phyloP scores from a whole-genome alignment of 2,113 vertebrate species.

The Sisor rabdophorus region DNA sequence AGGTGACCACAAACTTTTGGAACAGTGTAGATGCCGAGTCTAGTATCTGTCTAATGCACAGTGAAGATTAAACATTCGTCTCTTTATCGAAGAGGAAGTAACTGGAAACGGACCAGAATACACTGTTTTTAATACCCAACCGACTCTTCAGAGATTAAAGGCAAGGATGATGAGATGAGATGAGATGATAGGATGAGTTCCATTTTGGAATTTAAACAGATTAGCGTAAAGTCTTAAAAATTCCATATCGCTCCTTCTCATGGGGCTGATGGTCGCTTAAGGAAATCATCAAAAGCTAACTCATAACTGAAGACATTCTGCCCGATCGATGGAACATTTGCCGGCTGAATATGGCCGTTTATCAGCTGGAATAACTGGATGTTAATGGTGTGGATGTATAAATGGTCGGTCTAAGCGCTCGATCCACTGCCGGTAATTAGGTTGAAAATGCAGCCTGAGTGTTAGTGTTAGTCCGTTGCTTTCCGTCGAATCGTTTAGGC shows the following conservation, averaged over 20 bases:
- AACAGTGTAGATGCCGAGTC: no score
- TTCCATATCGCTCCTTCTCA: slow-evolving; percentile 7
- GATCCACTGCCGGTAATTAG: slow-evolving; percentile 36
- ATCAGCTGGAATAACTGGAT: slow-evolving; percentile 35
- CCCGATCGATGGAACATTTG: slow-evolving; percentile 22
- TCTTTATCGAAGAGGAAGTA: no score
- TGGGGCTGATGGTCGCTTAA: slow-evolving; percentile 15
- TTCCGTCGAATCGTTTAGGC: slow-evolving; percentile 29
- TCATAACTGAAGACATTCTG: slow-evolving; percentile 25
- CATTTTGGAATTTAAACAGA: slow-evolving; percentile 53
- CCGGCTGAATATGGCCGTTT: slow-evolving; percentile 19
- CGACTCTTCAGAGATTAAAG: slow-evolving; percentile 3
- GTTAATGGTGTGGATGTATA: slow-evolving; percentile 41
- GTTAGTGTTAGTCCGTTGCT: slow-evolving; percentile 22
- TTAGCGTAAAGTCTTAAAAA: slow-evolving; percentile 36
- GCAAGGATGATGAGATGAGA: slow-evolving; percentile 63
- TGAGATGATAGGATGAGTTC: no score
- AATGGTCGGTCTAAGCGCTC: slow-evolving; percentile 36
- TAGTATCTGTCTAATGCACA: no score
- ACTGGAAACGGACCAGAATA: no score
- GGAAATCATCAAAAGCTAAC: slow-evolving; percentile 24
- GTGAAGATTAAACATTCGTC: no score
- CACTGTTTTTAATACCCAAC: slow-evolving; percentile 58
- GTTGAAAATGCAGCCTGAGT: slow-evolving; percentile 32
- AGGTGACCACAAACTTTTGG: no score